Conservation (phyloP, 53 echinoderm and acorn worm species). For the Astropecten irregularis region DNA sequence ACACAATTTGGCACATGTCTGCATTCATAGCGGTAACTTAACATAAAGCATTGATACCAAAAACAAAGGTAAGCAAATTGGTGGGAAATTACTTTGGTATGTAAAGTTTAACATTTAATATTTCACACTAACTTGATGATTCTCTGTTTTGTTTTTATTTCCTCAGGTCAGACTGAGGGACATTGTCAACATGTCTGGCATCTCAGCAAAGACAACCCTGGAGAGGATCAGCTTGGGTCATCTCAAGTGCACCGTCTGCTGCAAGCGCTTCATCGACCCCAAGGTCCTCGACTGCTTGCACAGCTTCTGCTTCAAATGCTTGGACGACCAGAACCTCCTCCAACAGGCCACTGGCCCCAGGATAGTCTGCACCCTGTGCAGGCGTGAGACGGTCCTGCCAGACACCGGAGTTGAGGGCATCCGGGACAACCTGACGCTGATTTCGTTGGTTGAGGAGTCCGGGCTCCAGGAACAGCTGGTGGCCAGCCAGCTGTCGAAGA, state of each 20-base stretch:
- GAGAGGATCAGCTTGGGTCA: conserved; percentile 45
- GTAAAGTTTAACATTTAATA: too few relatives aligned
- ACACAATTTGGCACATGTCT: too few relatives aligned
- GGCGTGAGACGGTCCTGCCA: conserved; percentile 19
- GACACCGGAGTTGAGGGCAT: conserved; percentile 27
- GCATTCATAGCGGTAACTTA: too few relatives aligned
- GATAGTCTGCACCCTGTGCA: conserved; percentile 41
- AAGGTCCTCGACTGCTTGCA: conserved; percentile 43
- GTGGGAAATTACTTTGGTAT: too few relatives aligned
- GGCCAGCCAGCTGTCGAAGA: conserved; percentile 42
- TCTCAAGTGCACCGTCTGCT: conserved; percentile 46
- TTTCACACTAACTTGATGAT: too few relatives aligned
- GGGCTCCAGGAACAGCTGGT: conserved; percentile 48
- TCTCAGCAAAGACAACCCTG: conserved; percentile 32
- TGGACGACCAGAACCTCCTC: conserved; percentile 23
- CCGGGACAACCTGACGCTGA: conserved; percentile 46
- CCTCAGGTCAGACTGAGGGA: too few relatives aligned
- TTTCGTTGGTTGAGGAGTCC: conserved; percentile 32
- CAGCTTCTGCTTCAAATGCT: conserved; percentile 32
- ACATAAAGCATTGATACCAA: too few relatives aligned
- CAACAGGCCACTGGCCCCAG: conserved; percentile 36
- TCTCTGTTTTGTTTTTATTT: too few relatives aligned
- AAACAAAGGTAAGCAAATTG: too few relatives aligned
- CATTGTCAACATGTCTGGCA: conserved; percentile 18
- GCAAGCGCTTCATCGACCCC: conserved; percentile 43